Evolutionary conservation across 2,113 vertebrate genomes (phyloP).

Genomic region (Anoura caudifer): DNA sequence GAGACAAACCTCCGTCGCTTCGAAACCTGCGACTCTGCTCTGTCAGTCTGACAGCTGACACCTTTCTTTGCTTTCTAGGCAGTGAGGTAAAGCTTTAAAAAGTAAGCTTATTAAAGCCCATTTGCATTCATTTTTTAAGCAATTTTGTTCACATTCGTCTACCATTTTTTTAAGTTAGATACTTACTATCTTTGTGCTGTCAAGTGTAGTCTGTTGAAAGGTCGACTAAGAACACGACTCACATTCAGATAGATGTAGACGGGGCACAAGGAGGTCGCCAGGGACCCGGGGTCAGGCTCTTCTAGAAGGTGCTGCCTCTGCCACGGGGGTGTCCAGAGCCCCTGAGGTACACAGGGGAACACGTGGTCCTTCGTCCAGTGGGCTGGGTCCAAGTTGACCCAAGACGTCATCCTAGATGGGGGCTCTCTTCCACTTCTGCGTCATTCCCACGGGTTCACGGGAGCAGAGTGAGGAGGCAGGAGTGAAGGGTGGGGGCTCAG

Average conservation of each 20-base stretch:
- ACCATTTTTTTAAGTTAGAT: not conserved
- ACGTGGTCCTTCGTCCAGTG: not conserved
- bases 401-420: not conserved
- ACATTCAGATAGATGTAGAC: not conserved
- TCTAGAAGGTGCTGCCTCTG: not conserved
- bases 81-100: not conserved
- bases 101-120: not conserved
- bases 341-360: too few relatives aligned
- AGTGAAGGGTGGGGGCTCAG: not conserved
- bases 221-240: fast-evolving
- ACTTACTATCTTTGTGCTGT: not conserved
- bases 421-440: fast-evolving
- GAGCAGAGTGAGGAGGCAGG: not conserved
- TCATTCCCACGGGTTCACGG: not conserved
- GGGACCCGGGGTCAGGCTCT: not conserved
- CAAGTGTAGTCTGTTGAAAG: not conserved
- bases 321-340: fast-evolving
- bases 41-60: not conserved
- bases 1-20: fast-evolving
- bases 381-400: not conserved
- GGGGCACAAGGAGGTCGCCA: not conserved
- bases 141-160: not conserved
- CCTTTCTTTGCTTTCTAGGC: not conserved
- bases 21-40: not conserved
- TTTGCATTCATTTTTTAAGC: not conserved